Conservation (phyloP, 1,140 invertebrate species). For the Temnothorax nylanderi region DNA sequence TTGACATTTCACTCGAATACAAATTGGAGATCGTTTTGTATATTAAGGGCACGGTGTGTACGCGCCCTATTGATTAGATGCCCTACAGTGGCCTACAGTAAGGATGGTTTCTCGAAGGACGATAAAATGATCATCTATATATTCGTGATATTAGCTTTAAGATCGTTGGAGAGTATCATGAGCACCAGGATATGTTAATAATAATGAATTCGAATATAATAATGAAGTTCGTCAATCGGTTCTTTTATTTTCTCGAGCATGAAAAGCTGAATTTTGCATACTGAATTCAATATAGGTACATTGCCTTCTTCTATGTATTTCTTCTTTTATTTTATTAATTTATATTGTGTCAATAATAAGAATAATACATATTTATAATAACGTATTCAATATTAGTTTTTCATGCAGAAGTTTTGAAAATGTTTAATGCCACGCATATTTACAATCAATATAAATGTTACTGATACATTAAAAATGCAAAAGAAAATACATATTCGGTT, state of each 20-base stretch:
- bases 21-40: constrained; percentile 19
- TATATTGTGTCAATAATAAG: constrained; percentile 3
- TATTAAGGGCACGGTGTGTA: not conserved
- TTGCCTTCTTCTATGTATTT: not conserved
- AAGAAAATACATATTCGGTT: not conserved
- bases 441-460: constrained; percentile 1
- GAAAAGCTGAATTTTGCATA: not conserved
- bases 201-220: not conserved
- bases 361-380: not conserved
- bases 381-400: not conserved
- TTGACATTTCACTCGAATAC: constrained; percentile 29
- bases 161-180: not conserved
- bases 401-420: not conserved
- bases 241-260: not conserved
- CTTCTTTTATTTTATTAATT: constrained; percentile 23
- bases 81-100: not conserved
- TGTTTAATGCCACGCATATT: not conserved
- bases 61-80: constrained; percentile 13
- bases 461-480: not conserved
- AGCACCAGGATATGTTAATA: not conserved
- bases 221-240: not conserved
- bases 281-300: not conserved
- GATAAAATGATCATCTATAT: not conserved
- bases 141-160: not conserved
- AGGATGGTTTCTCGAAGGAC: not conserved